phyloP scores from a whole-genome alignment of 2,797 vertebrate genomes.

The Cryptoprocta ferox region DNA sequence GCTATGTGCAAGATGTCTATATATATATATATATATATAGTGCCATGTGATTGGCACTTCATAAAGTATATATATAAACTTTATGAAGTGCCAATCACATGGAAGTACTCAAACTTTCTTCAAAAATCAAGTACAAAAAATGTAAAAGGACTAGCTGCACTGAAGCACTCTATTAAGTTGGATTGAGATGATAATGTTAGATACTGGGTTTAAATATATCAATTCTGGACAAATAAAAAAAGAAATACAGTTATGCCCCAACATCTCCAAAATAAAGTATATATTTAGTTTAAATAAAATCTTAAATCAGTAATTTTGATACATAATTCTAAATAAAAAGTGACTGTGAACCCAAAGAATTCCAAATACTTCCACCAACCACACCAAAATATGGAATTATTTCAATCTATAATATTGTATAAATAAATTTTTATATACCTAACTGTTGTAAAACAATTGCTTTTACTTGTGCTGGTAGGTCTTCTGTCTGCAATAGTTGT shows the following conservation, averaged over 20 bases:
- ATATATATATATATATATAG: too few species aligned
- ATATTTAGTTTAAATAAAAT: constrained; percentile 88
- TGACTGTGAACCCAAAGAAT: constrained; percentile 91
- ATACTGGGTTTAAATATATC: background rate
- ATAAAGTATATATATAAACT: too few species aligned
- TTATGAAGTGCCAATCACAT: background rate
- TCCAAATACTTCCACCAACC: background rate
- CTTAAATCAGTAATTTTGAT: constrained; percentile 92
- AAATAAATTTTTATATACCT: constrained; percentile 85
- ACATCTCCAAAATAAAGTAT: background rate
- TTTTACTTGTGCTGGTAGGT: constrained; percentile 98
- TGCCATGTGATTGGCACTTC: too few species aligned
- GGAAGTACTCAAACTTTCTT: background rate
- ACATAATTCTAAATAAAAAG: background rate
- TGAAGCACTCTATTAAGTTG: background rate
- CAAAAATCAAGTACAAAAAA: background rate
- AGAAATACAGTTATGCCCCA: background rate
- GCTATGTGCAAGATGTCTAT: background rate
- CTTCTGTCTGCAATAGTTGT: constrained; percentile 95
- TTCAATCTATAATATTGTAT: background rate
- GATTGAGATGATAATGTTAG: background rate
- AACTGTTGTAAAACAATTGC: constrained; percentile 98
- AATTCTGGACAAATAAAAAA: background rate
- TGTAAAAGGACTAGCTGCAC: background rate
- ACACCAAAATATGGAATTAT: background rate